phyloP scores from a whole-genome alignment of 2,797 vertebrate species.

The Crenichthys baileyi region DNA sequence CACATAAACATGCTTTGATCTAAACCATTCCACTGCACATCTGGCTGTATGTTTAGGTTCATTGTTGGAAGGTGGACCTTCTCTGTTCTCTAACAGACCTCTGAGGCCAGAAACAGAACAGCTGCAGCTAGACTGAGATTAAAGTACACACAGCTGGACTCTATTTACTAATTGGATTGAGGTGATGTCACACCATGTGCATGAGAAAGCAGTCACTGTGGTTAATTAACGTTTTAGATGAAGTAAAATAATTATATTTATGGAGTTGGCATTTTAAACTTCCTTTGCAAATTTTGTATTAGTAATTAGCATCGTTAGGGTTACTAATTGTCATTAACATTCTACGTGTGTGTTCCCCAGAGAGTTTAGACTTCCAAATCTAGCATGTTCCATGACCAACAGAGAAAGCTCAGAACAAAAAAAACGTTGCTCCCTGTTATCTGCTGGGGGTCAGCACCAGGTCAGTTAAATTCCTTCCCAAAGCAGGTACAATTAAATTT shows the following conservation, averaged over 20 bases:
- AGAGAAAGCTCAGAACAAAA: not conserved
- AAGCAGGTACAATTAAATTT: not conserved
- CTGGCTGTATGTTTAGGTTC: too few species aligned
- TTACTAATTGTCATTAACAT: too few species aligned
- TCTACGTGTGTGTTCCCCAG: too few species aligned
- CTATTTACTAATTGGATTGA: not conserved
- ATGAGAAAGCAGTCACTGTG: not conserved
- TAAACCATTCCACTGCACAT: too few species aligned
- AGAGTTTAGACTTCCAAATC: too few species aligned
- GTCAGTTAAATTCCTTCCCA: not conserved
- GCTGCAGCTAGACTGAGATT: too few species aligned
- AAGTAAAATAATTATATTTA: not conserved
- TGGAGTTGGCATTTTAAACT: not conserved
- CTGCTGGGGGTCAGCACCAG: not conserved
- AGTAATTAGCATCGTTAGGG: not conserved
- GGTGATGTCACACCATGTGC: not conserved
- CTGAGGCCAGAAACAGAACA: too few species aligned
- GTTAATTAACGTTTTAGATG: not conserved
- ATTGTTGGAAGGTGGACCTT: too few species aligned
- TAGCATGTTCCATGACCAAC: not conserved
- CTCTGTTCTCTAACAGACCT: too few species aligned
- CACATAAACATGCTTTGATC: too few species aligned
- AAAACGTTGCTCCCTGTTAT: not conserved
- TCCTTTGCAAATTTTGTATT: not conserved
- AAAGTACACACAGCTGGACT: too few species aligned